Evolutionary conservation across 2,888 invertebrate genomes (phyloP), one percentile per base, ranked within the genome.

Genomic region (Platycnemis pennipes): DNA sequence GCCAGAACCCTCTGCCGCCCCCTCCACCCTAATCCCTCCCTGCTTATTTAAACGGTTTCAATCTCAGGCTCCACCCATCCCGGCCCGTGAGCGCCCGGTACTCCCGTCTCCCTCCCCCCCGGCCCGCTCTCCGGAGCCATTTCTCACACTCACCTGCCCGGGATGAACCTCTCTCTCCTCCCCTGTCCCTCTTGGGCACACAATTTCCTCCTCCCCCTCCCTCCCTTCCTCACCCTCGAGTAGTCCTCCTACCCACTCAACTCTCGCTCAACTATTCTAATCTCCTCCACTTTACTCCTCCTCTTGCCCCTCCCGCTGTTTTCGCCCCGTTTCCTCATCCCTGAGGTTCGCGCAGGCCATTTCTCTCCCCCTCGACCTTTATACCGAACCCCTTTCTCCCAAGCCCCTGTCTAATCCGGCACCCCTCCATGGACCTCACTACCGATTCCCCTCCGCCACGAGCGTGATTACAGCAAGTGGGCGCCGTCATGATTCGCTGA

Each of bases 261-360:
- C 49, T 88, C 88, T 88, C 88, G 53, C 49, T 88, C 88, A 88
- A 88, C 88, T 88, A 88, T 53, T 88, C 53, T 88, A 88, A 88
- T 88, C 88, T 88, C 88, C 88, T 42, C 88, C 63, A 26, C 49
- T 49, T 49, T 87, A 46, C 88, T 37, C 88, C 49, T 13, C n/a
- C 42, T 45, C 31, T 31, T 2, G 31, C 37, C 53, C 49, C 49
- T 13, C 46, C 49, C 16, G 2, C 63, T n/a, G 1, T n/a, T n/a
- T n/a, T 49, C 88, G n/a, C 49, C n/a, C 46, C 45, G 8, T 44
- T 45, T 42, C 19, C 46, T 88, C 46, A 3, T 45, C 16, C 44
- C 44, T 45, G 26, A 87, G 26, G 42, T 56, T 56, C 2, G 5
- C 56, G 56, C 11, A 22, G 22, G 22, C 5, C 56, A 56, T 56